A percentile compares a stretch with the other conserved stretches of the same genome.
These are phyloP conservation scores for Rhinella marina DNA, from an alignment of 2,797 vertebrate genomes.

Conservation along the genomic window DNA sequence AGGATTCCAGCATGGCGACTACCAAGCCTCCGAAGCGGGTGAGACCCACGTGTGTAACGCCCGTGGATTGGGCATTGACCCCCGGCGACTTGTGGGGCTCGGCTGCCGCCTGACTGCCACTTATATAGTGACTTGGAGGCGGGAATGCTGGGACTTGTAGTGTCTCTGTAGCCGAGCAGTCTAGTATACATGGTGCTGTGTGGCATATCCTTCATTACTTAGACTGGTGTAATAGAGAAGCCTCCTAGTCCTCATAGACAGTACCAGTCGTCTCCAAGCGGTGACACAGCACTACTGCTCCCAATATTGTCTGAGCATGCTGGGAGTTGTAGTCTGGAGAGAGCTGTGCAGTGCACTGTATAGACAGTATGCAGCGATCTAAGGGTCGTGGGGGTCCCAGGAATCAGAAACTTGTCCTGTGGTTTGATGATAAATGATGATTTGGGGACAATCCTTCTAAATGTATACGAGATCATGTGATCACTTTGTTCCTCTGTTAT, in stretches of 20 bases:
- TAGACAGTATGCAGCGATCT: too few relatives aligned
- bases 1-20: slow-evolving; percentile 28
- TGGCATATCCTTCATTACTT: neutral
- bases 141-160: slow-evolving; percentile 13
- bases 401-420: too few relatives aligned
- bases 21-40: slow-evolving; percentile 5
- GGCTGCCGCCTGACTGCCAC: neutral
- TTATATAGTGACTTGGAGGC: neutral
- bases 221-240: neutral
- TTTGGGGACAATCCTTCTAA: too few relatives aligned
- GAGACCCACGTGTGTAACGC: slow-evolving; percentile 27
- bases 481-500: too few relatives aligned
- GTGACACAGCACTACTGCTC: neutral
- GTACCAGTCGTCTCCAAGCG: too few relatives aligned
- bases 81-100: too few relatives aligned
- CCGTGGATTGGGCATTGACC: neutral
- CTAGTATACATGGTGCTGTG: neutral
- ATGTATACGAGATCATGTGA: too few relatives aligned
- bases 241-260: neutral
- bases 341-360: too few relatives aligned
- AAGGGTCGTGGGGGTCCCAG: too few relatives aligned
- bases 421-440: too few relatives aligned
- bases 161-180: neutral
- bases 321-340: neutral
- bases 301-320: neutral